Evolutionary conservation across 2,888 invertebrate species (phyloP), one percentile per base, ranked within the genome.

Genomic region (Pachycephus smyrnensis): DNA sequence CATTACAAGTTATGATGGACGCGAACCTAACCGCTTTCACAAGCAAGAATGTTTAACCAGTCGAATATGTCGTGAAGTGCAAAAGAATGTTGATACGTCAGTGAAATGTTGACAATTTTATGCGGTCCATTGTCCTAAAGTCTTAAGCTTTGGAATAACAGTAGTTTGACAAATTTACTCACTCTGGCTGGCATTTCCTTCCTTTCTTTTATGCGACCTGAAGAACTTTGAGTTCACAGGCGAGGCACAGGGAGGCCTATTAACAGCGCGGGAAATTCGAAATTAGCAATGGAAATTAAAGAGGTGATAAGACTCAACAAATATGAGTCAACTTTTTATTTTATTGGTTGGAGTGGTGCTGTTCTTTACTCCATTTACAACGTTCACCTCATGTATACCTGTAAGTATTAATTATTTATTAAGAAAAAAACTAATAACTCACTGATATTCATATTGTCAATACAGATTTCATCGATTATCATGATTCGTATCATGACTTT

Each of bases 281-380:
- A 74, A 35, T 33, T 33, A 55, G 23, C 55, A 73, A 35, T 73
- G 71, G 33, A 31, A 71, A 71, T 71, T 31, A 71, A 71, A 33
- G 23, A 33, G 12, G 31, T 71, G 32, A 76, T 77, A 12, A 75
- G 73, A 15, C 82, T 88, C 11, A 80, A 82, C 55, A 86, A 82
- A 83, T 84, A 75, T n/a, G 94, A 94, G 90, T 90, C 92, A 80
- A 82, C 85, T 76, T 73, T 92, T 75, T 94, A 94, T 89, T 93
- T 94, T 83, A 80, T 88, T 82, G 85, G 92, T 80, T 95, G 95
- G 95, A 93, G 88, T 74, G 87, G 88, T 68, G 93, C 93, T 33
- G 93, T 94, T 84, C 86, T 93, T 77, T 94, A 93, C 90, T 93
- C 94, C 3, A 90, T 94, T 76, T 94, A 93, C 84, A 92, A 92